phyloP scores from a whole-genome alignment of 2,888 invertebrate genomes.

The Cancer borealis region DNA sequence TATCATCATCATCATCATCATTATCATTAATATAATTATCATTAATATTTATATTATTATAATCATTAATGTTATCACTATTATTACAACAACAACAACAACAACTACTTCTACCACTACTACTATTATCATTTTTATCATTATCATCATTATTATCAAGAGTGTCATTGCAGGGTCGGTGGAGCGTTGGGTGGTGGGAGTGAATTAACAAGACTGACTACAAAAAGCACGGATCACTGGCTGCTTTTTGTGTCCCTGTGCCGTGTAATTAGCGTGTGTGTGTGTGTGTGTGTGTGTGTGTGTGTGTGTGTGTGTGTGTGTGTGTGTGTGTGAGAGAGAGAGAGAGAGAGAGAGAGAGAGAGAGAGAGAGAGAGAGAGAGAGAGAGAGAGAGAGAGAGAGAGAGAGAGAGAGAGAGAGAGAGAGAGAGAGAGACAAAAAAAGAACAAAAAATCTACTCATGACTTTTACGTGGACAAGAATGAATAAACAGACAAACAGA shows the following conservation, averaged over 20 bases:
- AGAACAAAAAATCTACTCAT: too few relatives aligned
- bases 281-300: slow-evolving; percentile 44
- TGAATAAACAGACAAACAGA: too few relatives aligned
- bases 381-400: not conserved
- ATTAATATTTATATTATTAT: not conserved
- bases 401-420: too few relatives aligned
- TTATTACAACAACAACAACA: not conserved
- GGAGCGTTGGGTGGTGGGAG: not conserved
- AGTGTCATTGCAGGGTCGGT: not conserved
- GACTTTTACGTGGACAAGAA: too few relatives aligned
- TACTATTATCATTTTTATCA: not conserved
- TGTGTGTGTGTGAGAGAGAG: slow-evolving; percentile 25
- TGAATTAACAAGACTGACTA: not conserved
- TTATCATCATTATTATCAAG: not conserved
- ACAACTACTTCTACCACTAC: not conserved
- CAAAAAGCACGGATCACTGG: slow-evolving; percentile 40
- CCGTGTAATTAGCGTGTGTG: not conserved
- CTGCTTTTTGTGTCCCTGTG: not conserved
- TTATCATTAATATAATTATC: not conserved
- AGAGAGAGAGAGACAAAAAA: too few relatives aligned
- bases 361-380: slow-evolving; percentile 35
- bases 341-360: slow-evolving; percentile 48
- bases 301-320: slow-evolving; percentile 42
- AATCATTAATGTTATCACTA: not conserved
- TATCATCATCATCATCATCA: not conserved